Evolutionary conservation across 2,888 invertebrate species (phyloP).

Genomic region (Ferdinandea cuprea): DNA sequence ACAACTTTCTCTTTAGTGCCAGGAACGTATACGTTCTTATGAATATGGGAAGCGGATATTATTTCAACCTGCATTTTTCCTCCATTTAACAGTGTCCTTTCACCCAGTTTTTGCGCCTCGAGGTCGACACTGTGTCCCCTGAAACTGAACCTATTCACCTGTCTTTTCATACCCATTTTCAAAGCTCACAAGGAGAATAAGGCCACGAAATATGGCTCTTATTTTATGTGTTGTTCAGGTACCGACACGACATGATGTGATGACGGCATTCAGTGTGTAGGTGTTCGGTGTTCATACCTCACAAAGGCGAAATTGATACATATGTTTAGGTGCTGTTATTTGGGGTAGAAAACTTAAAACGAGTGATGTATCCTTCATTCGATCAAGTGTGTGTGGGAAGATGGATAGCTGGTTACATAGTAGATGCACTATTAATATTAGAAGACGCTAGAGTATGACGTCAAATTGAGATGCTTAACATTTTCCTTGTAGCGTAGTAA

Average conservation of each 20-base stretch:
- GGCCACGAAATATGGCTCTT: conserved; percentile 23
- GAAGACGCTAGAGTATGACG: conserved; percentile 8
- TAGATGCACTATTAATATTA: not conserved
- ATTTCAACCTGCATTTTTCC: conserved; percentile 61
- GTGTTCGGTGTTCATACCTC: conserved; percentile 4
- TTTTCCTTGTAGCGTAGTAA: not conserved
- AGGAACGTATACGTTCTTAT: no score
- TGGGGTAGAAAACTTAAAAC: conserved; percentile 39
- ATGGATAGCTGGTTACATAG: not conserved
- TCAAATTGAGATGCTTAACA: conserved; percentile 8
- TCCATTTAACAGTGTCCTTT: conserved; percentile 61
- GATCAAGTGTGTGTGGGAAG: conserved; percentile 8
- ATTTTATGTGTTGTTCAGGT: conserved; percentile 24
- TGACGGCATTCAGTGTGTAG: conserved; percentile 10
- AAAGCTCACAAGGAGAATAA: conserved; percentile 33
- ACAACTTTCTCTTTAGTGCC: no score
- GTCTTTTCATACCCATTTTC: conserved; percentile 34
- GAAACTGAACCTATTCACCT: conserved; percentile 37
- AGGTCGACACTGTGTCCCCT: conserved; percentile 45
- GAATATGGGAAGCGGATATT: conserved; percentile 50
- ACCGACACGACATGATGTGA: conserved; percentile 15
- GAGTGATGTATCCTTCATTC: conserved; percentile 26
- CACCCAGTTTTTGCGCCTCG: conserved; percentile 34
- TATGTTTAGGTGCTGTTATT: conserved; percentile 45
- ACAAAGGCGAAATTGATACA: conserved; percentile 37